Conservation (phyloP, 2,888 invertebrate species). For the Pyrocoelia pectoralis region DNA sequence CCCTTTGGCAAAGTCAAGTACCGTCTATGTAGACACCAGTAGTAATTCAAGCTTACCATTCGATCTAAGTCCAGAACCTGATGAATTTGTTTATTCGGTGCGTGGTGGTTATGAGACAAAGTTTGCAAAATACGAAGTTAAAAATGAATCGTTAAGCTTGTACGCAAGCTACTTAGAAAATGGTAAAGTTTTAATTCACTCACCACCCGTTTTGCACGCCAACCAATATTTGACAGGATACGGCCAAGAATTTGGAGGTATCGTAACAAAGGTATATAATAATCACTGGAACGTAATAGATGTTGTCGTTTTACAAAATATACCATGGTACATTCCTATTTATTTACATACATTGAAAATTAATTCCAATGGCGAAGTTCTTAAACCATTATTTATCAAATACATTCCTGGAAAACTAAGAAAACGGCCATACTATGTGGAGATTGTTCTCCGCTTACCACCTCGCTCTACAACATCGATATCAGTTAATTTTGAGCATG, state of each 20-base stretch:
- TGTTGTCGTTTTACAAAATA: constrained; percentile 86
- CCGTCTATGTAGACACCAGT: constrained; percentile 82
- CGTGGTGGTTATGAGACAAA: constrained; percentile 74
- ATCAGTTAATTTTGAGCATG: constrained; percentile 90
- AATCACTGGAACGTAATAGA: constrained; percentile 78
- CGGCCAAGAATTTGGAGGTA: constrained; percentile 91
- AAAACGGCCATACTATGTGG: constrained; percentile 85
- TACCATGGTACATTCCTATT: constrained; percentile 85
- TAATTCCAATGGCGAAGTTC: constrained; percentile 63
- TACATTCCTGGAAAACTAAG: constrained; percentile 85
- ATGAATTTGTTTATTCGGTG: constrained; percentile 65
- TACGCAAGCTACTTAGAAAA: constrained; percentile 66
- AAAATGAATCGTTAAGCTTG: constrained; percentile 67
- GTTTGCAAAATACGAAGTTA: constrained; percentile 74
- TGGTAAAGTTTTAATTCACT: constrained; percentile 63
- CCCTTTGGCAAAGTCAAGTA: constrained; percentile 79
- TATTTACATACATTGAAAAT: constrained; percentile 89
- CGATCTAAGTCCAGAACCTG: constrained; percentile 70
- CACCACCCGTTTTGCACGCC: constrained; percentile 76
- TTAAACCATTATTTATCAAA: constrained; percentile 67
- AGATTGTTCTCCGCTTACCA: constrained; percentile 82
- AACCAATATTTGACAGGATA: constrained; percentile 87
- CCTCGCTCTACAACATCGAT: constrained; percentile 82
- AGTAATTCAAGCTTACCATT: constrained; percentile 69
- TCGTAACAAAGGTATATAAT: constrained; percentile 85